Evolutionary conservation across 2,888 invertebrate species (phyloP), one percentile per base, ranked within the genome.

Genomic region (Zaprionus bogoriensis): DNA sequence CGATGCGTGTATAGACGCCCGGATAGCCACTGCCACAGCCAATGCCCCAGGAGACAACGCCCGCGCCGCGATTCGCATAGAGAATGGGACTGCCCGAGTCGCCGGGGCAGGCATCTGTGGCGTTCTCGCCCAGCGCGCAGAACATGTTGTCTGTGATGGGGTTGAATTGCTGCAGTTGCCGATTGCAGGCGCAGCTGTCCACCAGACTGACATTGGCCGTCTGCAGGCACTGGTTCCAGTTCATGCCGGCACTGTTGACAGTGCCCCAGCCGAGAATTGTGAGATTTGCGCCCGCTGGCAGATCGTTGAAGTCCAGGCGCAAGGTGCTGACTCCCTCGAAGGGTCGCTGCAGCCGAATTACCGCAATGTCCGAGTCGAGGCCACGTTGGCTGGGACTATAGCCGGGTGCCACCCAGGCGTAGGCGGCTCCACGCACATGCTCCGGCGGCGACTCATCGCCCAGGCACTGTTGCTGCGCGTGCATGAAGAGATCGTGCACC

Each of bases 1-100:
- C 74, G 0, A 95, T 94, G 51, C 95, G 91, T 0, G 94, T 92
- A 88, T 96, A 96, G 3, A 96, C 95, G 0, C 96, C 96, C 0
- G 96, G 96, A 75, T 92, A 93, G 0, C 94, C 93, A 71, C 61
- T 60, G n/a, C 80, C 89, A 58, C 89, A 90, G 0, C 80, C 79
- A 14, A 52, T 20, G 6, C 87, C 89, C 77, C 80, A 88, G 0
- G 95, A 96, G 0, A 96, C 95, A 1, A 96, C 92, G 17, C 96
- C 96, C 93, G 89, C 67, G 68, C 80, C 65, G 6, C 74, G 74
- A n/a, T 74, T 77, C 0, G 48, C 28, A 19, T 53, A 52, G 3
- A 88, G 47, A 28, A 77, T 58, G 0, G 90, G 89, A 10, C 88
- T 84, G n/a, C 89, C 90, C 1, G 87, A 88, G 48, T 89, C 89